Conservation (phyloP, 2,113 vertebrate genomes). For the Bubo scandiacus region DNA sequence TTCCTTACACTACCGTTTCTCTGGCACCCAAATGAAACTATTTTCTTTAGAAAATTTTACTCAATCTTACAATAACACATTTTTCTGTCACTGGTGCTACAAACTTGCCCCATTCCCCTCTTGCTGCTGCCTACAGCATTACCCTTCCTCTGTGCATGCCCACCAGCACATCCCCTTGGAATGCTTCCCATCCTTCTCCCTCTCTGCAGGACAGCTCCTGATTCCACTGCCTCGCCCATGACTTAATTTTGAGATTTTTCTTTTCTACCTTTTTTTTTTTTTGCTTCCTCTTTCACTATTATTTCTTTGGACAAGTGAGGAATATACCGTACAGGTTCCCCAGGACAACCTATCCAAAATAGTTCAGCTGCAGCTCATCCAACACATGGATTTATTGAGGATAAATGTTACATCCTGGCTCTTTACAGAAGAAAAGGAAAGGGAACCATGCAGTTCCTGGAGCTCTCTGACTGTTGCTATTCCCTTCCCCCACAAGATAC, state of each 20-base stretch:
- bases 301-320: neutral
- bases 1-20: neutral
- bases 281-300: neutral
- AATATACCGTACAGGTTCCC: neutral
- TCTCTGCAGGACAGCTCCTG: neutral
- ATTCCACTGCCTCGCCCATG: neutral
- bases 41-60: neutral
- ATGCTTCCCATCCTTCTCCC: neutral
- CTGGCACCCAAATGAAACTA: neutral
- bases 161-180: neutral
- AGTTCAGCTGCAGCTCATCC: neutral
- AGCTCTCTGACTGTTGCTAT: neutral
- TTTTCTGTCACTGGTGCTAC: neutral
- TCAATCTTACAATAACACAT: neutral
- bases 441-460: neutral
- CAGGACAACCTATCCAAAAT: neutral
- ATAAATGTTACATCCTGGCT: neutral
- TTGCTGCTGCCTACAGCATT: neutral
- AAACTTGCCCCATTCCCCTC: neutral
- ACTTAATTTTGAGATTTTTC: neutral
- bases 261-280: neutral
- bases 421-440: neutral
- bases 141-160: neutral
- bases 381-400: neutral
- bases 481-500: neutral